Evolutionary conservation across 1,140 invertebrate genomes (phyloP), one percentile per base, ranked within the genome.

Genomic region (Nautilus pompilius): DNA sequence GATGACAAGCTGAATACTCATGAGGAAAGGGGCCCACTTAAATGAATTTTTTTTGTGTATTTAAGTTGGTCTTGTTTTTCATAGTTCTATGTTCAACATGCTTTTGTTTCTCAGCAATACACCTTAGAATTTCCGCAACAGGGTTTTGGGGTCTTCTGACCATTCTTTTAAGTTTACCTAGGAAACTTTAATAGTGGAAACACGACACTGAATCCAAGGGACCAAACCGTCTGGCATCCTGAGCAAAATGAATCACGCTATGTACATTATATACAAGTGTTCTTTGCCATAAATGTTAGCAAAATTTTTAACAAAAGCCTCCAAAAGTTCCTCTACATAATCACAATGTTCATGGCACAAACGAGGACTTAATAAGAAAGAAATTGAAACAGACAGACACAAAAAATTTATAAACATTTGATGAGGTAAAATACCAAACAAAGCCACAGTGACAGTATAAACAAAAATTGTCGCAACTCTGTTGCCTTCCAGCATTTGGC

Each of bases 111-210:
- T 81, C 75, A 32, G 55, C 32, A n/a, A 72, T 29, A 66, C 78
- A 64, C 17, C 73, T 70, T 45, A 71, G 51, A 24, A 78, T 54
- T 71, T 80, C 77, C 46, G 67, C 33, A 29, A 80, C 58, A 20
- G 73, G 69, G 41, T 49, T 58, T 15, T 69, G 65, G 53, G 65
- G 60, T 63, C 71, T 73, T 24, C 71, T 60, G 10, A 78, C 51
- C 13, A 70, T 51, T 53, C 64, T 70, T 74, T 84, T 85, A n/a
- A n/a, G n/a, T n/a, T n/a, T n/a, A 48, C 72, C 57, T 48, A 85
- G 64, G 62, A 74, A 78, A 68, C 80, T 84, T 76, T 86, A 83
- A 78, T 84, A 85, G n/a, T 28, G 68, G 63, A 70, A 85, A 86
- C 17, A 81, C 72, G 75, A 80, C 58, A 74, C 76, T 28, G 67